These are phyloP conservation scores for Pocillopora grandis DNA, from an alignment of 92 coral and sea anemone species.

Conservation along the genomic window DNA sequence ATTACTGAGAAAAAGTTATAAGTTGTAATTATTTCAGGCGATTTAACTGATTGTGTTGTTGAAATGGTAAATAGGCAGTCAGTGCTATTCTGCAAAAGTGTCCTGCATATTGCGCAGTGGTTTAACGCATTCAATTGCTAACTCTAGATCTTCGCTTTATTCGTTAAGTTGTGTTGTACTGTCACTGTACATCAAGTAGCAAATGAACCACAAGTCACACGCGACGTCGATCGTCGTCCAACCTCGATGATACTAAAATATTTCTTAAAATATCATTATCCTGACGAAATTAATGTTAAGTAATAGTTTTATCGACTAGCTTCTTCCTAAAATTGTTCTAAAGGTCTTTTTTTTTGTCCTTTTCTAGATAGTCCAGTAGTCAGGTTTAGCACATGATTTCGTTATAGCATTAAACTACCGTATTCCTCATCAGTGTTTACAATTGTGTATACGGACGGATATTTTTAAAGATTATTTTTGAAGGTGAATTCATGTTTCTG, in stretches of 20 bases:
- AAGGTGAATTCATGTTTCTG: neutral
- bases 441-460: neutral
- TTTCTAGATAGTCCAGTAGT: neutral
- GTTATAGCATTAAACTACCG: neutral
- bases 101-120: neutral
- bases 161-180: neutral
- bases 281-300: conserved; percentile 2
- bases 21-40: neutral
- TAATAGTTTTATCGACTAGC: neutral
- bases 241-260: neutral
- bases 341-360: neutral
- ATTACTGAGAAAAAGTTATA: too few species aligned
- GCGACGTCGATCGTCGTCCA: neutral
- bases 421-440: conserved; percentile 7
- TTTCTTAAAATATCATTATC: neutral
- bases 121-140: neutral
- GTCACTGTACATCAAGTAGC: neutral
- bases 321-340: conserved; percentile 2
- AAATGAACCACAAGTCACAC: neutral
- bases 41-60: neutral
- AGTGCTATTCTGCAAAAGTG: neutral
- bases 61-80: neutral
- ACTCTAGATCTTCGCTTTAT: neutral
- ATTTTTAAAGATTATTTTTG: neutral
- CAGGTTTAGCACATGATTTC: conserved; percentile 13